A percentile compares a stretch with the other conserved stretches of the same genome.
These are phyloP conservation scores for Pantherophis guttatus DNA, from an alignment of 2,113 vertebrate genomes.

Conservation along the genomic window DNA sequence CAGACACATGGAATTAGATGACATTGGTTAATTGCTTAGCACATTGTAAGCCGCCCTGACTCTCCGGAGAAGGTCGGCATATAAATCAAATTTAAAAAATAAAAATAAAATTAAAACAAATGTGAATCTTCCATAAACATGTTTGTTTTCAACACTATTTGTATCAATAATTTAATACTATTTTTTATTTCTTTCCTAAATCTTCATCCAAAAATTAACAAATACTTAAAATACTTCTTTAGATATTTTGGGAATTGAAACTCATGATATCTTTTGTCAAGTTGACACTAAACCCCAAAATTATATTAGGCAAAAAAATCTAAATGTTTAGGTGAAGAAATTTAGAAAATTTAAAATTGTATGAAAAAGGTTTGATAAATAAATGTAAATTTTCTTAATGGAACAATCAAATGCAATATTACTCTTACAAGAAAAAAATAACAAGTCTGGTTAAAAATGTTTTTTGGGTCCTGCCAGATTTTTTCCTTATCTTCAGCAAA, in stretches of 20 bases:
- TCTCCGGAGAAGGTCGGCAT: too few relatives aligned
- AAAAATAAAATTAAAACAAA: not conserved
- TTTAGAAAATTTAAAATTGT: not conserved
- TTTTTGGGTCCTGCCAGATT: not conserved
- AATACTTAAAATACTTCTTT: not conserved
- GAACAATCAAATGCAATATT: not conserved
- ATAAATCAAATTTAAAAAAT: too few relatives aligned
- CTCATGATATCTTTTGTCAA: not conserved
- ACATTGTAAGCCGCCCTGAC: too few relatives aligned
- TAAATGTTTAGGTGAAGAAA: not conserved
- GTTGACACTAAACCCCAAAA: not conserved
- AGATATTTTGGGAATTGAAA: not conserved
- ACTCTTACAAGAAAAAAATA: not conserved
- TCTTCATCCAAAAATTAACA: not conserved
- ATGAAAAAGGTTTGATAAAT: not conserved
- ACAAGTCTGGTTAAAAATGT: not conserved
- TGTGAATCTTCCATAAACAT: not conserved
- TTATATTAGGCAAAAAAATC: not conserved
- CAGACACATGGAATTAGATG: not conserved
- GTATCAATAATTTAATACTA: not conserved
- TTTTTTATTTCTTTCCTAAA: not conserved
- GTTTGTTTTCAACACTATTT: not conserved
- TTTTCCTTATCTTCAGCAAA: slow-evolving; percentile 2
- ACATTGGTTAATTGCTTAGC: not conserved
- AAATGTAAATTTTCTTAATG: not conserved